Percentiles rank a stretch among this genome's conserved stretches.
phyloP scores from a whole-genome alignment of 2,113 vertebrate genomes.

The Emberiza fucata region DNA sequence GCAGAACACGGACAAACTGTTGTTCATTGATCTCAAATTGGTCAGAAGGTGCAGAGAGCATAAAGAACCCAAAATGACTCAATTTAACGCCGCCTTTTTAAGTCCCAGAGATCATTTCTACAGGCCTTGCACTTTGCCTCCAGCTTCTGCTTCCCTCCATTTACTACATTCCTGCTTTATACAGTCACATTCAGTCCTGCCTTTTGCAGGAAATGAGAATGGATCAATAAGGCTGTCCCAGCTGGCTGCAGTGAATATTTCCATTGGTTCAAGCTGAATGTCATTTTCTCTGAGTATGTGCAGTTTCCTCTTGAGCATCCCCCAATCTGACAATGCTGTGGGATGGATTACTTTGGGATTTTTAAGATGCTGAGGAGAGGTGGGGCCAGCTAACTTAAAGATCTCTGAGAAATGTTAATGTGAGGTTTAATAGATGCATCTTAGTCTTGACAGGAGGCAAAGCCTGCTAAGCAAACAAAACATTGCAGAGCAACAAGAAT shows the following conservation, averaged over 20 bases:
- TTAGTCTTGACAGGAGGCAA: neutral
- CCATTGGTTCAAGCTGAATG: neutral
- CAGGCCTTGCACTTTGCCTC: neutral
- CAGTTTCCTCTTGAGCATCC: slow-evolving; percentile 23
- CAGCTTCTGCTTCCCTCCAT: neutral
- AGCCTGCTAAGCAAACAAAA: neutral
- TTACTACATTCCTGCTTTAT: neutral
- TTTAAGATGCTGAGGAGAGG: neutral
- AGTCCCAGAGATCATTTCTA: neutral
- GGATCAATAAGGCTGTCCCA: slow-evolving; percentile 18
- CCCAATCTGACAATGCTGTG: neutral
- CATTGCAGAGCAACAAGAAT: neutral
- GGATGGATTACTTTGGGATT: neutral
- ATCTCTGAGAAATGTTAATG: neutral
- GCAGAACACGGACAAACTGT: neutral
- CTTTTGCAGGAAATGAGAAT: slow-evolving; percentile 36
- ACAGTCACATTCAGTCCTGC: neutral
- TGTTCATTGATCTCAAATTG: neutral
- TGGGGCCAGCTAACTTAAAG: neutral
- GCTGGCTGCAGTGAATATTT: slow-evolving; percentile 35
- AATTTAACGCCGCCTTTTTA: neutral
- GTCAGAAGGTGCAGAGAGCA: neutral
- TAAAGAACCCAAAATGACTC: neutral
- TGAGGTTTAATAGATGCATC: neutral
- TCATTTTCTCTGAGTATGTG: neutral